Conservation (phyloP, 2,113 vertebrate genomes). For the Pithys albifrons region DNA sequence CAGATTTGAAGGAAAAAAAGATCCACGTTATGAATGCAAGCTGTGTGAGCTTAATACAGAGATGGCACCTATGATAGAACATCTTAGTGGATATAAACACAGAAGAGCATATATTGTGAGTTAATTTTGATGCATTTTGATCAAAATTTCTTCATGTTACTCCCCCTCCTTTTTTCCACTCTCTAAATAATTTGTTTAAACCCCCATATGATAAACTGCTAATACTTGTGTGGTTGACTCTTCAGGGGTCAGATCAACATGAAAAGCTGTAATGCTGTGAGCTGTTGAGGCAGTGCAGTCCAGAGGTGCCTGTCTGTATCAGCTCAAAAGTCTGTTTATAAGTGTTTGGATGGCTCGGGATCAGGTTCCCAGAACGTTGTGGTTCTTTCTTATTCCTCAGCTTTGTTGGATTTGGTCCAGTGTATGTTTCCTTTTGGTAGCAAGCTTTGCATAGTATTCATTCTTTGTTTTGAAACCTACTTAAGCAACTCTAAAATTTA, state of each 20-base stretch:
- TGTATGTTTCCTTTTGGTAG: not conserved
- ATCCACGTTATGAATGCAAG: constrained; percentile 40
- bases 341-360: not conserved
- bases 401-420: not conserved
- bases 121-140: not conserved
- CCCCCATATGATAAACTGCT: not conserved
- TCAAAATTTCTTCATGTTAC: not conserved
- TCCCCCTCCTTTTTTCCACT: not conserved
- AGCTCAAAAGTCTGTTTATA: not conserved
- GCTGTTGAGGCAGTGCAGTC: not conserved
- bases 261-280: not conserved
- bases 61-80: constrained; percentile 61
- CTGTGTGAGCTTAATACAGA: constrained; percentile 49
- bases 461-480: not conserved
- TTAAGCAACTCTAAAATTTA: not conserved
- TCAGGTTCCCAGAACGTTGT: not conserved
- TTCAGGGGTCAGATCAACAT: not conserved
- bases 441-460: not conserved
- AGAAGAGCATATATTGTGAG: constrained; percentile 61
- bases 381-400: not conserved
- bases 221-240: not conserved
- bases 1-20: constrained; percentile 49
- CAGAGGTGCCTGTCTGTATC: not conserved
- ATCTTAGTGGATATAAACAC: constrained; percentile 64
- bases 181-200: not conserved